Evolutionary conservation across 2,888 invertebrate species (phyloP), one percentile per base, ranked within the genome.

Genomic region (Ichneumoninae sp.): DNA sequence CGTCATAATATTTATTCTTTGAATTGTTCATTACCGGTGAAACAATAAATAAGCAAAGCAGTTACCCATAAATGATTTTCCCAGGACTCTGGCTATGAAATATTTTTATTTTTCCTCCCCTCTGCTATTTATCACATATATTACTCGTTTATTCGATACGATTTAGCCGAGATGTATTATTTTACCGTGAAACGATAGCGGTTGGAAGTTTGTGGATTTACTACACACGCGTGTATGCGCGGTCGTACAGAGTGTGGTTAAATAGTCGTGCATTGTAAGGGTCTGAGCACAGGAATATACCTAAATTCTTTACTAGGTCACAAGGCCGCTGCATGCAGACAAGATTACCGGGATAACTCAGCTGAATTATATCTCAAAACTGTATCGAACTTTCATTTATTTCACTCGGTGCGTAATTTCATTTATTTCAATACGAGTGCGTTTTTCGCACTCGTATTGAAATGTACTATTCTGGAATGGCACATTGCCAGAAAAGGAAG

Each of bases 21-120:
- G 84, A 82, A 87, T 82, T 88, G 87, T 91, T 90, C 80, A 86
- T 71, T 78, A 82, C 84, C 88, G 85, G 86, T 84, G 68, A 86
- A 86, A 85, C 85, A 87, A 88, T 84, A 84, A 84, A 82, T 72
- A 60, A 68, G 69, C 44, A 22, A 65, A 83, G 4, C 52, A 57
- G 83, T 85, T 82, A 80, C 75, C 71, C 70, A 79, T 54, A 47
- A 40, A 62, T 30, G n/a, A 62, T 30, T 33, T 62, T 62, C 33
- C 1, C 5, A 33, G 1, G 16, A 62, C 16, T 62, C 6, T 30
- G 16, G 7, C 8, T 16, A 19, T 62, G 16, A n/a, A 62, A 47
- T 19, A 44, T 65, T 22, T 7, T 5, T 0, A 8, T 10, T 26
- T 57, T 40, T n/a, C 7, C 16, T 54, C 10, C 4, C 30, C 16